Base-by-base conservation (phyloP, 2,888 invertebrate species). In the Oligia fasciuncula region DNA sequence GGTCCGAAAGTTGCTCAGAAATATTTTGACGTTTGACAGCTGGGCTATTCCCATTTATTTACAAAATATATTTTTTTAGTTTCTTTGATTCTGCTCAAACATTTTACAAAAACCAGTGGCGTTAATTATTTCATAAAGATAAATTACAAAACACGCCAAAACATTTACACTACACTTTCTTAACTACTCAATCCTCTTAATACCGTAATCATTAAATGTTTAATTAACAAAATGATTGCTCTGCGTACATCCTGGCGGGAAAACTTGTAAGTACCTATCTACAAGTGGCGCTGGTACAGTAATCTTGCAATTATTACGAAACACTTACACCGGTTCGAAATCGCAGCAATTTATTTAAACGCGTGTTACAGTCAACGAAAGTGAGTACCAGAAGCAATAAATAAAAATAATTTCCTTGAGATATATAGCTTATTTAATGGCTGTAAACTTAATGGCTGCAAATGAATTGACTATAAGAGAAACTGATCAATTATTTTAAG, bases 331-430 rank as follows among this genome's bases (percentile, higher is more conserved):
- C 81, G 83, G 89, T 89, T 83, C 63, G 75, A 79, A 81, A 79
- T 74, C 78, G 72, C 81, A 57, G 88, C 80, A 87, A 87, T 87
- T 89, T 87, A 89, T 87, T 81, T 89, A 85, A 87, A 87, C 81
- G 54, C 65, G 63, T 69, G 51, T 87, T 79, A 60, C 73, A 70
- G 54, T 72, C 78, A 73, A 83, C 62, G 86, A 85, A 88, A 85
- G 86, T 84, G 76, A 77, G 72, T 71, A 83, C 83, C 73, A 85
- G 77, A 85, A 85, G 81, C 57, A 70, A 82, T 81, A 76, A 84
- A 66, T 73, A 74, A 80, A 78, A 81, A 79, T 68, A 65, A 66
- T 75, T 73, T 80, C 63, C 63, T 66, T 51, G 8, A 84, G n/a
- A 71, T 60, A 46, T 62, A 51, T 66, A 8, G 46, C 49, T 79